Evolutionary conservation across 1,140 invertebrate genomes (phyloP).

Genomic region (Octopus bimaculoides): DNA sequence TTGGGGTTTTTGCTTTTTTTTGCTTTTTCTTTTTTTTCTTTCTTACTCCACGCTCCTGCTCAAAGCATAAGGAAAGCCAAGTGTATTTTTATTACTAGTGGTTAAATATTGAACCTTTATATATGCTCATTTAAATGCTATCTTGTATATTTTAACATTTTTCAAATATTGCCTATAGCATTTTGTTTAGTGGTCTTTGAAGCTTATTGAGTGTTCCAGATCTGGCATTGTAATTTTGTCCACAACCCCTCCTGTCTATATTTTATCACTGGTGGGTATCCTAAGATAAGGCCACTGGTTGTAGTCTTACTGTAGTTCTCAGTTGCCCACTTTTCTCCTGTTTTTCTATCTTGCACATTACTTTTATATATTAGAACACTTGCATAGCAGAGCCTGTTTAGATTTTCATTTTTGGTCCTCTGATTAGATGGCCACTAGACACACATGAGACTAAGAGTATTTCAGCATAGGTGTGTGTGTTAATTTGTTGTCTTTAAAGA

Average conservation of each 20-base stretch:
- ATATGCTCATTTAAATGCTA: no score
- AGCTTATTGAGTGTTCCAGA: not conserved
- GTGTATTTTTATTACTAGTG: no score
- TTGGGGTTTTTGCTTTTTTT: no score
- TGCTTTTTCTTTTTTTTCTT: no score
- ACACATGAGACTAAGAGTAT: not conserved
- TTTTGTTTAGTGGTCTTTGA: constrained; percentile 9
- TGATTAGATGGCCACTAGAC: no score
- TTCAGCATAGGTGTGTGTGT: not conserved
- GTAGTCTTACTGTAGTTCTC: not conserved
- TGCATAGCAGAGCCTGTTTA: no score
- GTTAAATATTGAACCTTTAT: no score
- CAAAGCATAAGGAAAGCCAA: no score
- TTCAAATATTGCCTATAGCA: not conserved
- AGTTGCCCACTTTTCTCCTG: not conserved
- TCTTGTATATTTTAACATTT: no score
- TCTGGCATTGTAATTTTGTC: not conserved
- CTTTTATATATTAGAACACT: no score
- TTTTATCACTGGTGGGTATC: constrained; percentile 3
- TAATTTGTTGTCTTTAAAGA: not conserved
- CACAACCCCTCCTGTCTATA: not conserved
- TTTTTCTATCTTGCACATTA: not conserved
- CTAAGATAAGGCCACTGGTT: not conserved
- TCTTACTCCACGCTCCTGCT: no score
- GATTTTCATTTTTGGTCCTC: no score